phyloP scores from a whole-genome alignment of 2,888 invertebrate genomes.

The Heteromyza rotundicornis region DNA sequence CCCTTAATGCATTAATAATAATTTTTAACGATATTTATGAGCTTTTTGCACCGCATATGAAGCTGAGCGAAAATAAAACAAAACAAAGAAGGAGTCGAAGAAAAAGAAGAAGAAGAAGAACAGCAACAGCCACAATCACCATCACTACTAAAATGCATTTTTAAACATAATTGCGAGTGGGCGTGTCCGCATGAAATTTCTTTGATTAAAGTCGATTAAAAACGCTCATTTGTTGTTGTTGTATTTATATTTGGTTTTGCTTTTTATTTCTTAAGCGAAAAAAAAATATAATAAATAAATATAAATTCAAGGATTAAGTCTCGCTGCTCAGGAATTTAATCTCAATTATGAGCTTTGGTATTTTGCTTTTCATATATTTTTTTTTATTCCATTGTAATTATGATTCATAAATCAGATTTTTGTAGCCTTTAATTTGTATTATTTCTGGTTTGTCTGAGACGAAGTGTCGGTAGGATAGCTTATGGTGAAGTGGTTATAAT shows the following conservation, averaged over 20 bases:
- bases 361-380: background rate
- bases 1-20: constrained; percentile 57
- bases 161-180: constrained; percentile 57
- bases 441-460: background rate
- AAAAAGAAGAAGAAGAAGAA: no score
- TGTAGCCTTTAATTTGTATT: background rate
- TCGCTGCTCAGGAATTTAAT: constrained; percentile 2
- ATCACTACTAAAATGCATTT: constrained; percentile 41
- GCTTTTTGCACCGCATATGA: background rate
- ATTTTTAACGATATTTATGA: constrained; percentile 39
- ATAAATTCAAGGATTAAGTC: constrained; percentile 23
- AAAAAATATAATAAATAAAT: no score
- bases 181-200: constrained; percentile 54
- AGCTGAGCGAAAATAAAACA: no score
- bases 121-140: background rate
- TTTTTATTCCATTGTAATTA: constrained; percentile 21
- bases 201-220: constrained; percentile 59
- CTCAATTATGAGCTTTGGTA: background rate
- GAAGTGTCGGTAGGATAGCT: background rate
- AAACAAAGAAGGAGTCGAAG: no score
- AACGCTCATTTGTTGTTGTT: constrained; percentile 46
- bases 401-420: constrained; percentile 26
- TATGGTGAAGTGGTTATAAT: constrained; percentile 19
- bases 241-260: background rate
- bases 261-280: background rate